Base-by-base conservation (phyloP, 2,113 vertebrate species). In the Ailurus styani region DNA sequence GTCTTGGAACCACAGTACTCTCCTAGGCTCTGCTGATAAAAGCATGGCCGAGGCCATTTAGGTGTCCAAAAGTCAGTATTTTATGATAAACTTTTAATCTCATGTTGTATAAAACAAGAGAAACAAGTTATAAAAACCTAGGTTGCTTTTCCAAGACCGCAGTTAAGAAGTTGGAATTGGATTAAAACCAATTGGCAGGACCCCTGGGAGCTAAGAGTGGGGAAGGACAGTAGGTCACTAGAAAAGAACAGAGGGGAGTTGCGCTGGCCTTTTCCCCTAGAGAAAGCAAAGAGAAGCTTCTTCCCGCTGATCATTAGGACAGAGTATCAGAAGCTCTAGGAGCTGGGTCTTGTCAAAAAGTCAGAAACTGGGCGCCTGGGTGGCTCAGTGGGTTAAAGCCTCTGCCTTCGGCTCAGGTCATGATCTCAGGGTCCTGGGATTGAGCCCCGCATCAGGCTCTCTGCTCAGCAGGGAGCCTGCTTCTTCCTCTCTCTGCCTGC, bases 11-110 rank as follows among this genome's bases (percentile, higher is more conserved):
- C 54, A 20, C 15, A 75, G 88, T 37, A 25, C 25, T 60, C 64
- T 96, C 9, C 25, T 47, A 73, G 40, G 57, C 31, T 84, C 62
- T 42, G 94, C 60, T 73, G 97, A 45, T 55, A 27, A 91, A 87
- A 96, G 15, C 72, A 47, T 31, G 54, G 14, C 70, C 42, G 66
- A 37, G 50, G 47, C 47, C 37, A 91, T 60, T 52, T 60, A 78
- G 62, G 27, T 91, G 88, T 86, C 84, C 62, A 20, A 84, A 87
- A 23, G 9, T 50, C 31, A 54, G 34, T 60, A n/a, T 87, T 94
- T 96, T 90, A 83, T 54, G 91, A 91, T 68, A 55, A 90, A 81
- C 86, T 96, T 96, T 95, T 97, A 34, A 92, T 97, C 50, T 96
- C 31, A 42, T 73, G 75, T 91, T 93, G 78, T 68, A 73, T n/a